Base-by-base conservation (phyloP, 2,797 vertebrate species). In the Tenualosa thibaudeaui region DNA sequence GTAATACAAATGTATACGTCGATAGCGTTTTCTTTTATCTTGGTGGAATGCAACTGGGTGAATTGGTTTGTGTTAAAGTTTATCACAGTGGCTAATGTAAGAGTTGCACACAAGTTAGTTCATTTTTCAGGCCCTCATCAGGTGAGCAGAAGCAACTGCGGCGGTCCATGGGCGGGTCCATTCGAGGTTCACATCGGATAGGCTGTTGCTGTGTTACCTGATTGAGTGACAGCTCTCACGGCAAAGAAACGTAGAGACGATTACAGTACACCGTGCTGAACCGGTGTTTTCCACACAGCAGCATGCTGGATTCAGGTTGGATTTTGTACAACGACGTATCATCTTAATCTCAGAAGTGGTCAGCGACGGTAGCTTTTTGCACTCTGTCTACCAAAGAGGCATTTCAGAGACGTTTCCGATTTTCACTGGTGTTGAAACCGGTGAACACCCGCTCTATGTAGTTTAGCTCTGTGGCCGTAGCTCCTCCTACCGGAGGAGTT, bases 201-300 rank as follows among this genome's bases (percentile, higher is more conserved):
- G 94, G 94, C 2, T 75, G 92, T 94, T 89, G 90, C 92, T 82
- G 54, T 49, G 92, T 89, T 86, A 94, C 93, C 26, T 17, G 0
- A 4, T 12, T 84, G 92, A 95, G 90, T 93, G 94, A 94, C 94
- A 94, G 83, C 60, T 3, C 60, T 82, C 4, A 60, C 50, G 81
- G 46, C 26, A 62, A 49, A 75, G 68, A 83, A 81, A 81, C 85
- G 19, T 15, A 50, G 43, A 81, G 81, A 82, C 82, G 81, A 78
- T 58, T 65, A 46, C 65, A 84, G 82, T 15, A 4, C 2, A 78
- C 37, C 6, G 71, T 46, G 17, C 71, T 78, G 71, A 78, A 78
- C 37, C 40, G 71, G 37, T 46, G 40, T 43, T 78, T 78, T 43
- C 40, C 40, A 78, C 40, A 3, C 15, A 43, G 15, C 71, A 78